These are phyloP conservation scores for Chrysolina oricalcia DNA, from an alignment of 2,888 invertebrate species.

Conservation along the genomic window DNA sequence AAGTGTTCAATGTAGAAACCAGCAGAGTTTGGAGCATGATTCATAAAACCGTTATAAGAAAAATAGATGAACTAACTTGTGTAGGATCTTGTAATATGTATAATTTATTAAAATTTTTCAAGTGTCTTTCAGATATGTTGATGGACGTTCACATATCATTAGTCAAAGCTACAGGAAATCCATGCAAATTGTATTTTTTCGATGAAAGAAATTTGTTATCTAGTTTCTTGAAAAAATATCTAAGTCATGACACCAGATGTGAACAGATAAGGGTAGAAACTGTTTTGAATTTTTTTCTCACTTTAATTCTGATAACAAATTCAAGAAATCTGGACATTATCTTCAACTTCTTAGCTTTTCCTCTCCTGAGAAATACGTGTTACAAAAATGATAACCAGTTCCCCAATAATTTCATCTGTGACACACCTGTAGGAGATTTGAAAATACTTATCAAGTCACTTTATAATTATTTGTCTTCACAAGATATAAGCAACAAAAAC, in stretches of 20 bases:
- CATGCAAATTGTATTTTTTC: conserved; percentile 51
- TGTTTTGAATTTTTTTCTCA: conserved; percentile 55
- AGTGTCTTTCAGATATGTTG: conserved; percentile 45
- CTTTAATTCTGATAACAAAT: conserved; percentile 54
- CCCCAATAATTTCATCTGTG: conserved; percentile 56
- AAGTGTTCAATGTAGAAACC: conserved; percentile 45
- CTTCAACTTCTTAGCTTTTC: conserved; percentile 61
- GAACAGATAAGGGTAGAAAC: conserved; percentile 33
- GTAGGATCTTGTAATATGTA: conserved; percentile 35
- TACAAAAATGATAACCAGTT: conserved; percentile 54
- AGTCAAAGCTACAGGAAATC: conserved; percentile 38
- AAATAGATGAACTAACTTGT: conserved; percentile 39
- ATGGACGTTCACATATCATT: conserved; percentile 49
- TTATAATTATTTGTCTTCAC: conserved; percentile 52
- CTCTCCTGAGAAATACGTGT: conserved; percentile 51
- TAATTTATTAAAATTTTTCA: conserved; percentile 40
- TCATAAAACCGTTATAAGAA: conserved; percentile 45
- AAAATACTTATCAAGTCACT: conserved; percentile 55
- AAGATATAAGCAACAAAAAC: conserved; percentile 48
- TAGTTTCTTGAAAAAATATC: conserved; percentile 52
- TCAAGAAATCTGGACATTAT: conserved; percentile 61
- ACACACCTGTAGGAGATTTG: conserved; percentile 48
- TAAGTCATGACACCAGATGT: conserved; percentile 51
- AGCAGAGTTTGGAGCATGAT: conserved; percentile 54
- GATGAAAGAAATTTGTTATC: conserved; percentile 49